Conservation (phyloP, 1,140 invertebrate species). For the Drosophila teissieri region DNA sequence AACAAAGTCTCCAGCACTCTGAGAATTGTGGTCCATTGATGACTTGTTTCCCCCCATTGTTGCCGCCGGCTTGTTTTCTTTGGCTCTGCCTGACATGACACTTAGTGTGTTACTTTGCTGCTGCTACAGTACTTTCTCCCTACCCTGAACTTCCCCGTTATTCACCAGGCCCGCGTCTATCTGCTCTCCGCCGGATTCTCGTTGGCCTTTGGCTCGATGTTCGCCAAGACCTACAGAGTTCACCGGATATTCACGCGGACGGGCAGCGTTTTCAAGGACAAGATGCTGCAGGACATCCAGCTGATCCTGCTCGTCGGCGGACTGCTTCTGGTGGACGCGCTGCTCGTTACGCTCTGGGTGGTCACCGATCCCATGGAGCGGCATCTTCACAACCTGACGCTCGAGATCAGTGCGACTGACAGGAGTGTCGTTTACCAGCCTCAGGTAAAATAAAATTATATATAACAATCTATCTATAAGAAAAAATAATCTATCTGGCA, state of each 20-base stretch:
- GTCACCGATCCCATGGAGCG: constrained; percentile 93
- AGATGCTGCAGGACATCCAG: constrained; percentile 93
- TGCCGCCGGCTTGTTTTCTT: constrained; percentile 10
- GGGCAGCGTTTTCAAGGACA: constrained; percentile 87
- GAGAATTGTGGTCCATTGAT: constrained; percentile 57
- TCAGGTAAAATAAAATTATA: constrained; percentile 87
- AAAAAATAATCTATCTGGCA: no score
- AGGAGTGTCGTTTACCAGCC: constrained; percentile 93
- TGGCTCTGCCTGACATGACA: constrained; percentile 31
- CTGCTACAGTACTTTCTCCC: not conserved
- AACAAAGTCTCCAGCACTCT: constrained; percentile 9
- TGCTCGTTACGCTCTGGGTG: constrained; percentile 92
- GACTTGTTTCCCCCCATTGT: constrained; percentile 55
- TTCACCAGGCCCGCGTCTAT: constrained; percentile 91
- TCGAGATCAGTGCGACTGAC: constrained; percentile 91
- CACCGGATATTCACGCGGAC: constrained; percentile 93
- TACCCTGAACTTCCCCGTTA: not conserved
- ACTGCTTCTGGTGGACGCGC: constrained; percentile 90
- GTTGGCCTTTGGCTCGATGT: constrained; percentile 94
- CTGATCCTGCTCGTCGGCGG: constrained; percentile 92
- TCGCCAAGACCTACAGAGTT: constrained; percentile 94
- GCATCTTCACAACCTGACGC: constrained; percentile 92
- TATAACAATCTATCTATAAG: no score
- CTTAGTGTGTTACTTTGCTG: constrained; percentile 5
- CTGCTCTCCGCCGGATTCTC: constrained; percentile 94